Conservation (phyloP, 2,888 invertebrate genomes). For the Athalia cordata region DNA sequence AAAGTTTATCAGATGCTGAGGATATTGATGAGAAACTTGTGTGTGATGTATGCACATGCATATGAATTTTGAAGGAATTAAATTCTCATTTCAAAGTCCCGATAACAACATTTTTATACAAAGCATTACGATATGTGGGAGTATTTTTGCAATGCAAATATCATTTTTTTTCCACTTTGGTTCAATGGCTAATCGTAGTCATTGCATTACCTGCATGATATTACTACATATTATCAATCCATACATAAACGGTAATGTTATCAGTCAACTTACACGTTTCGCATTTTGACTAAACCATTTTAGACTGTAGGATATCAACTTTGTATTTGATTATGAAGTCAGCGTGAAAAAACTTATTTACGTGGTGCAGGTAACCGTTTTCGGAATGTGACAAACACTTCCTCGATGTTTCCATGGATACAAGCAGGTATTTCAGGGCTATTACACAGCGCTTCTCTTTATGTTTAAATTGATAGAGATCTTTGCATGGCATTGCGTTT, state of each 20-base stretch:
- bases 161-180: too few relatives aligned
- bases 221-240: not conserved
- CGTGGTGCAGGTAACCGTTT: not conserved
- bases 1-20: too few relatives aligned
- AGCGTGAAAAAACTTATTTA: conserved; percentile 8
- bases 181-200: too few relatives aligned
- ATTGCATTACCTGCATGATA: too few relatives aligned
- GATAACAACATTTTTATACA: conserved; percentile 6
- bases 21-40: too few relatives aligned
- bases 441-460: not conserved
- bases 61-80: conserved; percentile 6
- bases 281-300: too few relatives aligned
- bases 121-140: not conserved
- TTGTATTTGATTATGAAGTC: not conserved
- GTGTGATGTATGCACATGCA: not conserved
- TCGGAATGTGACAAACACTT: conserved; percentile 3
- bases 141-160: not conserved
- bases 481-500: not conserved
- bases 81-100: not conserved
- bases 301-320: not conserved
- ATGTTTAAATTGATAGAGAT: not conserved
- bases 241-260: not conserved
- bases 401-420: not conserved
- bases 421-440: conserved; percentile 1
- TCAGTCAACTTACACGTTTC: not conserved